Conservation (phyloP, 2,113 vertebrate genomes). For the Fukomys damarensis region DNA sequence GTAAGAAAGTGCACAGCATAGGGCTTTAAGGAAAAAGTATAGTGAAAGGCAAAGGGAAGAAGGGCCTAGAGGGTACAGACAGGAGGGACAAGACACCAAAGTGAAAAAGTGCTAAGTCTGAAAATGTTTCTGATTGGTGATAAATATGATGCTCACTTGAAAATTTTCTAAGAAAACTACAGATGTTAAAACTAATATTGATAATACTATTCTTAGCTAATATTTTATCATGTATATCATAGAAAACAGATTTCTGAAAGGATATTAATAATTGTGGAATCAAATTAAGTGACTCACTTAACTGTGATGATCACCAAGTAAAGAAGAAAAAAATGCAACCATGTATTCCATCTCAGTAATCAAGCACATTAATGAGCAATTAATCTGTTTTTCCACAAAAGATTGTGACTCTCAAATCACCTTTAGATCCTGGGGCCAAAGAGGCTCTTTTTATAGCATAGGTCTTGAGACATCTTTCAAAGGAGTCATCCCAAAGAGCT, state of each 20-base stretch:
- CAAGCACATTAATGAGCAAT: neutral
- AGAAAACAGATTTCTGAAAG: constrained; percentile 49
- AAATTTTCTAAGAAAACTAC: constrained; percentile 22
- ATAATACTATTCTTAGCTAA: neutral
- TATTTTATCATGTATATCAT: neutral
- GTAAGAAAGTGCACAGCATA: neutral
- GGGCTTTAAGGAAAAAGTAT: neutral
- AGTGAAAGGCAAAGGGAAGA: neutral
- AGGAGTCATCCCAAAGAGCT: constrained; percentile 98
- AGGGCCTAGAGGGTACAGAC: neutral
- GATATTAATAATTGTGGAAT: neutral
- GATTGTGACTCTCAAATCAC: constrained; percentile 82
- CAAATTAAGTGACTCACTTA: neutral
- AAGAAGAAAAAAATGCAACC: constrained; percentile 18
- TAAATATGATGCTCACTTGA: neutral
- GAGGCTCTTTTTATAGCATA: constrained; percentile 98
- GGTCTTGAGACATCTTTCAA: constrained; percentile 98
- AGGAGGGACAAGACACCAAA: neutral
- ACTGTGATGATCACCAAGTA: neutral
- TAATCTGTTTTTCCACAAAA: neutral
- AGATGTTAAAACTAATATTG: constrained; percentile 18
- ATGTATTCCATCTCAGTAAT: neutral
- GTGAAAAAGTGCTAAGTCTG: neutral
- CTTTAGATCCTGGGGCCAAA: constrained; percentile 98
- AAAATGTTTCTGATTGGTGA: neutral